These are phyloP conservation scores for Chirona hameri DNA, from an alignment of 2,888 invertebrate genomes.

Conservation along the genomic window DNA sequence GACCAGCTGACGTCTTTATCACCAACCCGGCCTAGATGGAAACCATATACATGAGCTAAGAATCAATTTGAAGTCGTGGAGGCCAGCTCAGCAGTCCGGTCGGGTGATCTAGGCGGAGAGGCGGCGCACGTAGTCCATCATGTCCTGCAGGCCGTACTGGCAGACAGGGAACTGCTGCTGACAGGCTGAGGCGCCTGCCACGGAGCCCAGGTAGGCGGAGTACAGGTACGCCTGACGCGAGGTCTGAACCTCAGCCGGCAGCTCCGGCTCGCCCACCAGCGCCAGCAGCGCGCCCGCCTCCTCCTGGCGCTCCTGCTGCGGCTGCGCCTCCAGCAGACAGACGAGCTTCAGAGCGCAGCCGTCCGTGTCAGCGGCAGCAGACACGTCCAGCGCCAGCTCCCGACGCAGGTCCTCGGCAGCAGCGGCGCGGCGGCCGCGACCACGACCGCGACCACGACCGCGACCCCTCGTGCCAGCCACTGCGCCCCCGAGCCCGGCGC, in stretches of 20 bases:
- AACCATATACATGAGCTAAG: neutral
- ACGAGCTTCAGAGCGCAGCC: neutral
- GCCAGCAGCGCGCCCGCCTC: neutral
- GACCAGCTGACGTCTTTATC: neutral
- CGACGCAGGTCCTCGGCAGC: neutral
- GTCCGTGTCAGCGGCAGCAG: neutral
- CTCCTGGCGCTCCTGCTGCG: neutral
- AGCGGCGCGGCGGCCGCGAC: neutral
- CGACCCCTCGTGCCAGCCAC: neutral
- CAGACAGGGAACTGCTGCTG: neutral
- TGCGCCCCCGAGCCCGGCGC: neutral
- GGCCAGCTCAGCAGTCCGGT: no score
- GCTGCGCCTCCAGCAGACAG: constrained; percentile 9
- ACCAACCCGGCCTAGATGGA: neutral
- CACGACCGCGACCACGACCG: neutral
- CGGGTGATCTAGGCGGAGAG: neutral
- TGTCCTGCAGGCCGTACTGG: neutral
- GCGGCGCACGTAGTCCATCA: neutral
- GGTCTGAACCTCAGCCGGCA: neutral
- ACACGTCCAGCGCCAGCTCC: neutral
- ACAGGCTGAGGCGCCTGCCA: neutral
- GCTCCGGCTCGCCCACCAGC: neutral
- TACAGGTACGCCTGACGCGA: neutral
- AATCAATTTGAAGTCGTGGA: no score
- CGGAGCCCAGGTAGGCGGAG: neutral